phyloP scores from a whole-genome alignment of 30 jellyfish, hydroid and myxozoan genomes.

The Catostylus mosaicus region DNA sequence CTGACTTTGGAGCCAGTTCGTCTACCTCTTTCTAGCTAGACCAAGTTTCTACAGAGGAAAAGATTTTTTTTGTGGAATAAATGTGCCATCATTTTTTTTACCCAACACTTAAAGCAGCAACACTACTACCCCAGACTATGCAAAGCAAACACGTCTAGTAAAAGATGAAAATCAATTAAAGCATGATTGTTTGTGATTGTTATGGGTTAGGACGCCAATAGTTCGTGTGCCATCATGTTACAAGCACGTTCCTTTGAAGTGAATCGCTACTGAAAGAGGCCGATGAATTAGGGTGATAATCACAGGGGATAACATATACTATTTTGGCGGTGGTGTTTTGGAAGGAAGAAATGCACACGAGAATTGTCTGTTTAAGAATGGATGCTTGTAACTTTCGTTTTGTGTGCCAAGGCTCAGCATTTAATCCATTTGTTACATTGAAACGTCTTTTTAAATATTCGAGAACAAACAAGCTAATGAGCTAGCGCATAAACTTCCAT shows the following conservation, averaged over 20 bases:
- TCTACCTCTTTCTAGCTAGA: too few relatives aligned
- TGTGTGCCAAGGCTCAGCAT: not conserved
- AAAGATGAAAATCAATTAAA: not conserved
- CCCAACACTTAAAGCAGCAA: too few relatives aligned
- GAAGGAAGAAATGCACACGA: not conserved
- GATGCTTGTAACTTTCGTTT: not conserved
- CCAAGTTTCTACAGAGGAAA: too few relatives aligned
- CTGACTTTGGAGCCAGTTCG: too few relatives aligned
- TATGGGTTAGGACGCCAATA: not conserved
- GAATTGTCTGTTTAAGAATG: not conserved
- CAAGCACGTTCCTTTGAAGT: not conserved
- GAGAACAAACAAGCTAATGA: not conserved
- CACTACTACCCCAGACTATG: too few relatives aligned
- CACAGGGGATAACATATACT: not conserved
- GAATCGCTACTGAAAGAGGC: not conserved
- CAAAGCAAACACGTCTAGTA: too few relatives aligned
- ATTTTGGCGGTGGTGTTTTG: conserved; percentile 3
- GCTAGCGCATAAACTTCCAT: not conserved
- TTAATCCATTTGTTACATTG: not conserved
- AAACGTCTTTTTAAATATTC: not conserved
- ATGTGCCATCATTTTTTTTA: too few relatives aligned
- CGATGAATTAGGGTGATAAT: conserved; percentile 14
- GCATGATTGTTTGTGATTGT: not conserved
- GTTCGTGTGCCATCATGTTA: conserved; percentile 10
- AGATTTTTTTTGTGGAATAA: too few relatives aligned